Percentiles rank a stretch among this genome's conserved stretches.
phyloP scores from a whole-genome alignment of 2,113 vertebrate species.

The Nycticorax nycticorax region DNA sequence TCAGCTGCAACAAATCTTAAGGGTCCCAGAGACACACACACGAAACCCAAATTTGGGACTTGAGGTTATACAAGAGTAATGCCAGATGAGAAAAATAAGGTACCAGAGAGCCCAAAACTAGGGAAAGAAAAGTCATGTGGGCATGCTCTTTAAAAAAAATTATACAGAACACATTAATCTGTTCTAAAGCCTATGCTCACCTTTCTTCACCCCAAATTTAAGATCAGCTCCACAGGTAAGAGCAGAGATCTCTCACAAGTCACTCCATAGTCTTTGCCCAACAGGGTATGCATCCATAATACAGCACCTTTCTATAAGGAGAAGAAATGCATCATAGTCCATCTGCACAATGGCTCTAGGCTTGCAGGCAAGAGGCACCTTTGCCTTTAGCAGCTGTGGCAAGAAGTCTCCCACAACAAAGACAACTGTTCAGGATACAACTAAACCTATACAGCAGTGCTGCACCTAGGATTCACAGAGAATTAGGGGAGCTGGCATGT shows the following conservation, averaged over 20 bases:
- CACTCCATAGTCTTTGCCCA: background rate
- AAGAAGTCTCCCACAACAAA: background rate
- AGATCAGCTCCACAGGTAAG: background rate
- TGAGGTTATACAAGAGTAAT: background rate
- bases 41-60: background rate
- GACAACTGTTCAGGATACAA: background rate
- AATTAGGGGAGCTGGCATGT: background rate
- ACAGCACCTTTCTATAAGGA: background rate
- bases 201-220: background rate
- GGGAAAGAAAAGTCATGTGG: background rate
- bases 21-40: background rate
- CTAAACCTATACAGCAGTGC: background rate
- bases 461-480: background rate
- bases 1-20: background rate
- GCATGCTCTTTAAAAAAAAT: background rate
- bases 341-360: background rate
- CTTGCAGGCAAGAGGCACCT: background rate
- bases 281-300: background rate
- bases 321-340: background rate
- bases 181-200: background rate
- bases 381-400: background rate
- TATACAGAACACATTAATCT: background rate
- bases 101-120: background rate
- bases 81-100: background rate
- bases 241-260: background rate